Base-by-base conservation (phyloP, 2,797 vertebrate species). In the Labroides dimidiatus region DNA sequence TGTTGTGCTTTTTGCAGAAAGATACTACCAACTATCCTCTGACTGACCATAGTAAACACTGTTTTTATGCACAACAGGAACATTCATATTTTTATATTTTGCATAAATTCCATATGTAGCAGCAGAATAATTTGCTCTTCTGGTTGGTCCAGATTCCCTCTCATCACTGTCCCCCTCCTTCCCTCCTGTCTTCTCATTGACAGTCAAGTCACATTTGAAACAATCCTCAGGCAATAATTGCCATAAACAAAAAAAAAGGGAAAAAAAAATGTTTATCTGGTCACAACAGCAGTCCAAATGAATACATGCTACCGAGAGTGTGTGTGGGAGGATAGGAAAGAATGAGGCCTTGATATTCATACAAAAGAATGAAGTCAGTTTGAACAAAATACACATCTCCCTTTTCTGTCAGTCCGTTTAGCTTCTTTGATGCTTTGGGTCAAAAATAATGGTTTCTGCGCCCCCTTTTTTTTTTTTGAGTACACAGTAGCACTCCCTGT, bases 151-250 rank as follows among this genome's bases (percentile, higher is more conserved):
- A 43, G 69, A 82, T 84, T 78, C 81, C 73, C 78, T 76, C 77
- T 82, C 77, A 52, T 81, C 78, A 66, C 77, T 63, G 69, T 75
- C 75, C 80, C 78, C 72, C 76, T 84, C 73, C 67, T 67, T 71
- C 59, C 63, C 69, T 67, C 63, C 67, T 50, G 75, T 57, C 72
- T 86, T 69, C 84, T 93, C 91, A 92, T 94, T 91, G 87, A 88
- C 88, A 94, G 90, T 93, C 92, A 1, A 80, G 85, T 87, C 93
- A 91, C 92, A 92, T 81, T 85, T 53, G 39, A 88, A 92, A 93
- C 89, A 92, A 90, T 93, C 92, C 91, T 92, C 88, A 87, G 91
- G 92, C 91, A 93, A 93, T 93, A 92, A 94, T 93, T 92, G 90
- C 90, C 89, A 92, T 91, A 93, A 93, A 92, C 89, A 92, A 92